Evolutionary conservation across 2,888 invertebrate species (phyloP), one percentile per base, ranked within the genome.

Genomic region (Euproctis similis): DNA sequence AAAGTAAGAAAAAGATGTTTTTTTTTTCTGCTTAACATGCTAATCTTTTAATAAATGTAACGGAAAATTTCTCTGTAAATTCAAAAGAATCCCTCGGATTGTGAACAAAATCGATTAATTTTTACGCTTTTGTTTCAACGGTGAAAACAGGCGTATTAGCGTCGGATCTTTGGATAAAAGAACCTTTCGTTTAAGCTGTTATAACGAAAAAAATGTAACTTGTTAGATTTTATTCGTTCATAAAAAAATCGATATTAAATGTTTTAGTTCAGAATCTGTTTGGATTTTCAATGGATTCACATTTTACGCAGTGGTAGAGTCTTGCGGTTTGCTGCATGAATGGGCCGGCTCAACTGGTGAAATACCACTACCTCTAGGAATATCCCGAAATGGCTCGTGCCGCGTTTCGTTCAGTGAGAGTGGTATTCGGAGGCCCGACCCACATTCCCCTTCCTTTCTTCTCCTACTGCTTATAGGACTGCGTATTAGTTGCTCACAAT

Each of bases 51-150:
- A 46, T 36, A 37, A 29, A 41, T 34, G 16, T 38, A 26, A 32
- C 23, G 9, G 17, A 17, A 23, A 4, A 8, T 21, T 24, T 12
- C 20, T 22, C 24, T 33, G 34, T 33, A 41, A 20, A 34, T 36
- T 36, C 34, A 33, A 36, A 43, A 24, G n/a, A 24, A 12, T 23
- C 29, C 28, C 28, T 23, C 29, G 16, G 31, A 39, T 33, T 32
- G 26, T 12, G 11, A 14, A 26, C 16, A 28, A 26, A 38, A 47
- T 47, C 46, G 41, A 46, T 47, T 43, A 47, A 38, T 47, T 46
- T 46, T 46, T 39, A 47, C 41, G 36, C 38, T 29, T 40, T 41
- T 47, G 44, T 44, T 43, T 38, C 34, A 18, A 16, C 22, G 28
- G 17, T 26, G 34, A 31, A 41, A 46, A 47, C 44, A 41, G n/a